A percentile compares a stretch with the other conserved stretches of the same genome.
These are phyloP conservation scores for Eupithecia exiguata DNA, from an alignment of 2,888 invertebrate genomes.

Conservation along the genomic window DNA sequence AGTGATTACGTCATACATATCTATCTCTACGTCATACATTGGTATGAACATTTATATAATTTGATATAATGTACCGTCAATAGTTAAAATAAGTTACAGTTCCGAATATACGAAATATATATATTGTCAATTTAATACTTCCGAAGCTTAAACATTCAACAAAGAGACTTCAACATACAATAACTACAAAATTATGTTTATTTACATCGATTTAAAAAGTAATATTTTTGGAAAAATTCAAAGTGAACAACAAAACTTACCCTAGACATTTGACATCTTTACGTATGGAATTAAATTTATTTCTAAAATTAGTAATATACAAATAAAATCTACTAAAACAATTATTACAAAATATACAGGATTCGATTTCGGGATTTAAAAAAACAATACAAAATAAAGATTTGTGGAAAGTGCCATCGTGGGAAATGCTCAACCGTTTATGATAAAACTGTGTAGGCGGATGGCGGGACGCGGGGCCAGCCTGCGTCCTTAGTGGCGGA, in stretches of 20 bases:
- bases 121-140: slow-evolving; percentile 54
- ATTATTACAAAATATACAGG: slow-evolving; percentile 74
- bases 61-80: slow-evolving; percentile 22
- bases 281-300: slow-evolving; percentile 62
- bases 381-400: slow-evolving; percentile 47
- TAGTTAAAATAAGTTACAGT: slow-evolving; percentile 26
- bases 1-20: neutral
- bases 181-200: slow-evolving; percentile 51
- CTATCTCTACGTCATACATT: neutral
- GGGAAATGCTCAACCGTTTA: slow-evolving; percentile 48
- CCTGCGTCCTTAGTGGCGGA: slow-evolving; percentile 37
- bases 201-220: slow-evolving; percentile 52
- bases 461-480: slow-evolving; percentile 40
- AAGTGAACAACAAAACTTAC: slow-evolving; percentile 40
- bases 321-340: slow-evolving; percentile 51
- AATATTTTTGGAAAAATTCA: slow-evolving; percentile 38
- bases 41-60: slow-evolving; percentile 19
- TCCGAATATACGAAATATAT: slow-evolving; percentile 30
- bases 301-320: slow-evolving; percentile 46
- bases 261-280: slow-evolving; percentile 49
- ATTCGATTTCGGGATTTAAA: slow-evolving; percentile 43
- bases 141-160: slow-evolving; percentile 40
- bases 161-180: slow-evolving; percentile 55
- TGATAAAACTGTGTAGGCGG: slow-evolving; percentile 43
- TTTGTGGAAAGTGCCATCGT: slow-evolving; percentile 37